phyloP scores from a whole-genome alignment of 2,113 vertebrate genomes.

The Ifrita kowaldi region DNA sequence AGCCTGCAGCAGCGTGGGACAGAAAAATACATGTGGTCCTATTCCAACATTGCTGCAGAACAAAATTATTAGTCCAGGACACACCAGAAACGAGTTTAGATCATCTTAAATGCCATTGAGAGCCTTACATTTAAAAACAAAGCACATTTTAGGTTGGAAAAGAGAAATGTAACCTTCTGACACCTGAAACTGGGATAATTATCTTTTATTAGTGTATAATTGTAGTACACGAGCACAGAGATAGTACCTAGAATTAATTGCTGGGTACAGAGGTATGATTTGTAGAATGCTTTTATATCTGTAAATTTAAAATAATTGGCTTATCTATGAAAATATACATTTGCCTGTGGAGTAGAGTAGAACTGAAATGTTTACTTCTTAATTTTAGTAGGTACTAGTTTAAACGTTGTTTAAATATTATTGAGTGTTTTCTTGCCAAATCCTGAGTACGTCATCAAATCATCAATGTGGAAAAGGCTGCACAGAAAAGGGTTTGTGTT shows the following conservation, averaged over 20 bases:
- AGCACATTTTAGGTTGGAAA: not conserved
- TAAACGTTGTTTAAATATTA: not conserved
- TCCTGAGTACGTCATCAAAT: not conserved
- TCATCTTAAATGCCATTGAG: not conserved
- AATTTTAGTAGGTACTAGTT: not conserved
- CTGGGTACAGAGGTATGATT: not conserved
- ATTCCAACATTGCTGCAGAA: not conserved
- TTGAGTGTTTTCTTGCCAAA: not conserved
- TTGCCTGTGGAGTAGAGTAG: not conserved
- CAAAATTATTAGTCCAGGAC: not conserved
- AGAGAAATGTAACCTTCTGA: not conserved
- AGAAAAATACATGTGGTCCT: not conserved
- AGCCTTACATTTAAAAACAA: not conserved
- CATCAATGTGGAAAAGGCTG: not conserved
- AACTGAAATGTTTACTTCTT: not conserved
- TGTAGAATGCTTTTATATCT: not conserved
- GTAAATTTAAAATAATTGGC: not conserved
- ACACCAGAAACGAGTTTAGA: not conserved
- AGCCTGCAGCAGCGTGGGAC: not conserved
- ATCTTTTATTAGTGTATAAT: not conserved
- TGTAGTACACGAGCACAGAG: not conserved
- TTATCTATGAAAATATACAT: not conserved
- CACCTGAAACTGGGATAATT: not conserved
- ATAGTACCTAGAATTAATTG: constrained; percentile 7
- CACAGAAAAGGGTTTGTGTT: not conserved